phyloP scores from a whole-genome alignment of 2,113 vertebrate species.

The Motacilla tschutschensis region DNA sequence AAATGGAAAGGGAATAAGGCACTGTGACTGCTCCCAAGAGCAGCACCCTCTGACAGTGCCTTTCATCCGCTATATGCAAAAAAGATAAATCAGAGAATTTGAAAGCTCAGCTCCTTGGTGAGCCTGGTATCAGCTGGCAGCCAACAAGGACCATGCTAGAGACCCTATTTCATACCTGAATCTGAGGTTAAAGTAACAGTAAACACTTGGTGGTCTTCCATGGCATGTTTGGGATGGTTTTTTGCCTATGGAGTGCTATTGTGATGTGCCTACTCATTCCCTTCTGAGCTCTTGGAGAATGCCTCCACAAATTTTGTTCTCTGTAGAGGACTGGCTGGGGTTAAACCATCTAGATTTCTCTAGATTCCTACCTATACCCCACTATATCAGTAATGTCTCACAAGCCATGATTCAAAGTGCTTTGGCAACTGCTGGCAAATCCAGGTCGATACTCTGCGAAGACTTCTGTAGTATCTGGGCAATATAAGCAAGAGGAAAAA shows the following conservation, averaged over 20 bases:
- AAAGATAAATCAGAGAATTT: not conserved
- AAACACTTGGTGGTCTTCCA: not conserved
- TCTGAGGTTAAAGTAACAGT: not conserved
- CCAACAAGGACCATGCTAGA: not conserved
- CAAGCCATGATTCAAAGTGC: not conserved
- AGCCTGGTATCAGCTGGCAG: not conserved
- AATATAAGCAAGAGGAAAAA: not conserved
- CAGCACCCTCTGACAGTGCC: not conserved
- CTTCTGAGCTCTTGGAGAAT: not conserved
- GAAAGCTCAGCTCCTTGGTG: not conserved
- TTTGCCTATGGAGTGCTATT: not conserved
- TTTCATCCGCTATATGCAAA: not conserved
- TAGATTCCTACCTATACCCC: not conserved
- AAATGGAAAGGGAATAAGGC: not conserved
- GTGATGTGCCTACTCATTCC: not conserved
- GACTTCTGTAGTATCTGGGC: not conserved
- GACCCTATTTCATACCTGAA: not conserved
- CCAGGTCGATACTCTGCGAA: not conserved
- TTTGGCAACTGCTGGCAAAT: not conserved
- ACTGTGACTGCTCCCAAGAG: not conserved
- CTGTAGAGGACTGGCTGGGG: not conserved
- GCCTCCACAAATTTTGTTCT: not conserved
- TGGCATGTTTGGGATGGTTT: not conserved
- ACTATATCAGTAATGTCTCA: not conserved
- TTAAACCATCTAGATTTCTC: not conserved